Evolutionary conservation across 37 sponge, comb jelly and placozoan species (phyloP).

Genomic region (Agelas oroides): DNA sequence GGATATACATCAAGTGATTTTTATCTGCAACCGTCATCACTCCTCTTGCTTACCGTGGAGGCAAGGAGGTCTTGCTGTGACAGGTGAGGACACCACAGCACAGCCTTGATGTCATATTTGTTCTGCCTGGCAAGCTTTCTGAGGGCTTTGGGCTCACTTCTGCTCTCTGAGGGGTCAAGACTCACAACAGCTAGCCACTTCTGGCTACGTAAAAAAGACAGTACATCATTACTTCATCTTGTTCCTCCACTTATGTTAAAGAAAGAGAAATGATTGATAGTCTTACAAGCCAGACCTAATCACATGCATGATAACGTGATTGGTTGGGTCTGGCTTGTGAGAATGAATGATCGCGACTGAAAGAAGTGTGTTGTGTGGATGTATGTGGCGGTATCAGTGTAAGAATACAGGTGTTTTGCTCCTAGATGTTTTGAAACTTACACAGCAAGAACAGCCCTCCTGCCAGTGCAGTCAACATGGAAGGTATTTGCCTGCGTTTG

Average conservation of each 20-base stretch:
- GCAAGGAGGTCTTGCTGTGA: conserved; percentile 55
- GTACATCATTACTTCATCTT: neutral
- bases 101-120: conserved; percentile 78
- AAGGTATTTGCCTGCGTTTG: conserved; percentile 66
- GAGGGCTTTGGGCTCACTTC: conserved; percentile 47
- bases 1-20: too few species aligned
- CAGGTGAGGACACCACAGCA: conserved; percentile 84
- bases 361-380: too few species aligned
- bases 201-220: conserved; percentile 59
- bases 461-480: conserved; percentile 70
- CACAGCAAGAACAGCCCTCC: conserved; percentile 77
- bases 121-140: conserved; percentile 71
- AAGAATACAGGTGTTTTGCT: too few species aligned
- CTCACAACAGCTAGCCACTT: conserved; percentile 80
- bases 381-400: too few species aligned
- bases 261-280: too few species aligned
- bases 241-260: neutral
- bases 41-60: conserved; percentile 64
- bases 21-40: too few species aligned
- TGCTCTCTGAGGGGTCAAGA: conserved; percentile 21
- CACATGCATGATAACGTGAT: too few species aligned
- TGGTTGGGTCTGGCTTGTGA: too few species aligned
- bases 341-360: too few species aligned
- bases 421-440: conserved; percentile 23
- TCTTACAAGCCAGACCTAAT: too few species aligned